Evolutionary conservation across 2,888 invertebrate genomes (phyloP).

Genomic region (Laothoe populi): DNA sequence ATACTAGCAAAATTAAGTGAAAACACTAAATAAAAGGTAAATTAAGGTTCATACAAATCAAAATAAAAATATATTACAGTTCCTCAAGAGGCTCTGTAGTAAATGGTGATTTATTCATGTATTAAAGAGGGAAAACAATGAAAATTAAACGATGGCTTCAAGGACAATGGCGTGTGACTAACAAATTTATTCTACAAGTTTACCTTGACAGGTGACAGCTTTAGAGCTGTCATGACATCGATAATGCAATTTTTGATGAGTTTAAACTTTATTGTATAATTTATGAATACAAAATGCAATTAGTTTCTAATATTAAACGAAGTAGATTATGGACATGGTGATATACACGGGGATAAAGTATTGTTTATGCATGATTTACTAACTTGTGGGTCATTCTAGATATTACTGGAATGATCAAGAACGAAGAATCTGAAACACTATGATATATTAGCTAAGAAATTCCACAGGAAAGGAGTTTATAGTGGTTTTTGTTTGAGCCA

Average conservation of each 20-base stretch:
- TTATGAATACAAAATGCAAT: too few relatives aligned
- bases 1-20: not conserved
- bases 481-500: too few relatives aligned
- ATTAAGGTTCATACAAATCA: not conserved
- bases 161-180: constrained; percentile 43
- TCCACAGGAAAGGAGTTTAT: too few relatives aligned
- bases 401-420: too few relatives aligned
- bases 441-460: too few relatives aligned
- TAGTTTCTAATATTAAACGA: too few relatives aligned
- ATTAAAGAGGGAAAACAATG: constrained; percentile 17
- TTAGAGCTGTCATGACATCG: not conserved
- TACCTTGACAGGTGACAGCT: constrained; percentile 15
- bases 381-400: too few relatives aligned
- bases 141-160: constrained; percentile 39
- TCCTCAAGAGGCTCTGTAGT: not conserved
- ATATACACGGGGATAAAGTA: too few relatives aligned
- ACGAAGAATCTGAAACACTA: too few relatives aligned
- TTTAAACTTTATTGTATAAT: too few relatives aligned
- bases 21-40: not conserved
- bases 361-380: too few relatives aligned
- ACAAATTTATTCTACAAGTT: constrained; percentile 37
- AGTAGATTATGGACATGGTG: too few relatives aligned
- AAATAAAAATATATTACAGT: constrained; percentile 2
- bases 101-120: constrained; percentile 27
- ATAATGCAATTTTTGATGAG: not conserved